Base-by-base conservation (phyloP, 53 echinoderm and acorn worm genomes). In the Apostichopus leukothele region DNA sequence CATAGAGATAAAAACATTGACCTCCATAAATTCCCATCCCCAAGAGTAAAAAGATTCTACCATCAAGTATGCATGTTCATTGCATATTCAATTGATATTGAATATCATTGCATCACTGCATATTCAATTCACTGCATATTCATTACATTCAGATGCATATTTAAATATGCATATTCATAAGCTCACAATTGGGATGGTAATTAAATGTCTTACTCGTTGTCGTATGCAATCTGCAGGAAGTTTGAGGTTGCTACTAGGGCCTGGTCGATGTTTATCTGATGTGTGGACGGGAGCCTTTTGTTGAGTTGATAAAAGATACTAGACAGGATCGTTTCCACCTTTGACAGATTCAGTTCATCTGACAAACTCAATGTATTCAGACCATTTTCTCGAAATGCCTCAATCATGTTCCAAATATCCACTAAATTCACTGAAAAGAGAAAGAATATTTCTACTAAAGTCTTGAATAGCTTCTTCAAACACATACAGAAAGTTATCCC, bases 341-440 rank as follows among this genome's bases (percentile, higher is more conserved):
- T 90, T 21, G 75, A 89, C 52, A 93, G 89, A 27, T 91, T 92
- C 52, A 97, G 83, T 63, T 97, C 97, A 14, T 95, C 94, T 6
- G 93, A 92, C 8, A 92, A 84, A 61, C 94, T 94, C 89, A 97
- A 83, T 25, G 95, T 97, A 91, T 97, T 97, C 39, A 97, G 89
- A 16, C 97, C 97, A 86, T 97, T 97, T 90, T 97, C 97, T 10
- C 97, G 71, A 89, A 95, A 97, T 0, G 97, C 94, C 88, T 97
- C 97, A 54, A 97, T 97, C 94, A 97, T 95, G 93, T 97, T 97
- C 97, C 97, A 97, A 60, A 97, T 95, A 87, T 97, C 97, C 26
- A 97, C 97, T 60, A 97, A 83, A 81, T 97, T 94, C 80, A 97
- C 97, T 97, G 92, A 19, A 27, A 51, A 52, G 50, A 71, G 6